phyloP scores from a whole-genome alignment of 2,113 vertebrate genomes.

The Heptranchias perlo region DNA sequence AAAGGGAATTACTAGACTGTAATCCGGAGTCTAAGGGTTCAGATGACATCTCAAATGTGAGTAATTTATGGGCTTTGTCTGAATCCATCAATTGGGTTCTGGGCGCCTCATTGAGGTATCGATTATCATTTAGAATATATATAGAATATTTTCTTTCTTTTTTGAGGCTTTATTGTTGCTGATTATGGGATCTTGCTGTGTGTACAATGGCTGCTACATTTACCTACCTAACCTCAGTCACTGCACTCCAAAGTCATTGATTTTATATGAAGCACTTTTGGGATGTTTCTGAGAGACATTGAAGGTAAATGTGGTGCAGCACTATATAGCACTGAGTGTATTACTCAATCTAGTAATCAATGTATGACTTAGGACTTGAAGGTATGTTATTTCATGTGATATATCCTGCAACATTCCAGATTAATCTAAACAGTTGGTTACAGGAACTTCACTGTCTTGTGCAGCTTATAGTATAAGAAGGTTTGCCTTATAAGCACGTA shows the following conservation, averaged over 20 bases:
- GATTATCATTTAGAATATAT: neutral
- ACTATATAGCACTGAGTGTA: neutral
- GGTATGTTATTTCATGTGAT: neutral
- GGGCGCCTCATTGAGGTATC: neutral
- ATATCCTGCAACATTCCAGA: neutral
- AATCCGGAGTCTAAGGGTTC: neutral
- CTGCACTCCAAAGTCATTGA: neutral
- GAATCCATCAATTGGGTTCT: neutral
- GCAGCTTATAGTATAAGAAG: neutral
- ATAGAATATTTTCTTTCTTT: neutral
- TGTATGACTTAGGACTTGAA: neutral
- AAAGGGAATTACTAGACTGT: neutral
- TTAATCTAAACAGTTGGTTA: neutral
- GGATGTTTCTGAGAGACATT: neutral
- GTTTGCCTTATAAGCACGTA: neutral
- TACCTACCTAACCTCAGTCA: neutral
- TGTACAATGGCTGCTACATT: neutral
- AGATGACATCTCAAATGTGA: neutral
- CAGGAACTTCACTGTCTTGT: neutral
- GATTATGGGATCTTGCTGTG: neutral
- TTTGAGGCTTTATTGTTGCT: neutral
- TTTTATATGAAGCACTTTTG: neutral
- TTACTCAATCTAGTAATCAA: neutral
- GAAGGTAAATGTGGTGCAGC: neutral
- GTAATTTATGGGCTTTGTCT: neutral